These are phyloP conservation scores for Thaumatotibia leucotreta DNA, from an alignment of 1,140 invertebrate species.

Conservation along the genomic window DNA sequence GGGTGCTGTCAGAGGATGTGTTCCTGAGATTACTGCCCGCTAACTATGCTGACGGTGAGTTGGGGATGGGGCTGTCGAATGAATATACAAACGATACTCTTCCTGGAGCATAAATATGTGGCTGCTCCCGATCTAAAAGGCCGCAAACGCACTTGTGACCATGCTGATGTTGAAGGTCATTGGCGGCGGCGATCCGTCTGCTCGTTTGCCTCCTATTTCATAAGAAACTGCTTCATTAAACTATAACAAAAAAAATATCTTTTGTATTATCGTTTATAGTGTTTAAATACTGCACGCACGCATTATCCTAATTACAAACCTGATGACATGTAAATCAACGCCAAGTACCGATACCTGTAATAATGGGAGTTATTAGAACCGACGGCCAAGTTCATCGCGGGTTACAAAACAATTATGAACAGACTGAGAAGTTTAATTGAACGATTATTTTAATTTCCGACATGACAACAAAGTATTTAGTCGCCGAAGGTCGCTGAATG, in stretches of 20 bases:
- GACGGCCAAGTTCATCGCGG: not conserved
- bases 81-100: too few relatives aligned
- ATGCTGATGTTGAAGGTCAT: too few relatives aligned
- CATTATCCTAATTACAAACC: not conserved
- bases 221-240: too few relatives aligned
- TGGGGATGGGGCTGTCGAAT: not conserved
- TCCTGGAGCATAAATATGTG: too few relatives aligned
- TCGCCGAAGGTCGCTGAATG: not conserved
- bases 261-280: too few relatives aligned
- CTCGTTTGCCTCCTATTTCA: too few relatives aligned
- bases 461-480: not conserved
- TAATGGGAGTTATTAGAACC: conserved; percentile 9
- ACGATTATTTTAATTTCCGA: conserved; percentile 5
- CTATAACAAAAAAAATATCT: too few relatives aligned
- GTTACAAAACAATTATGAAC: conserved; percentile 9
- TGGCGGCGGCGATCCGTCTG: too few relatives aligned
- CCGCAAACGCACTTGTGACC: too few relatives aligned
- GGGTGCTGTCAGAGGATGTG: conserved; percentile 90
- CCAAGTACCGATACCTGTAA: not conserved
- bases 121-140: too few relatives aligned
- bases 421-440: not conserved
- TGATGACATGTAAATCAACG: not conserved
- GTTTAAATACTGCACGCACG: too few relatives aligned
- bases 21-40: conserved; percentile 88
- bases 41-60: conserved; percentile 88